Percentiles rank a stretch among this genome's conserved stretches.
Evolutionary conservation across 1,140 invertebrate genomes (phyloP).

Genomic region (Drosophila sechellia): DNA sequence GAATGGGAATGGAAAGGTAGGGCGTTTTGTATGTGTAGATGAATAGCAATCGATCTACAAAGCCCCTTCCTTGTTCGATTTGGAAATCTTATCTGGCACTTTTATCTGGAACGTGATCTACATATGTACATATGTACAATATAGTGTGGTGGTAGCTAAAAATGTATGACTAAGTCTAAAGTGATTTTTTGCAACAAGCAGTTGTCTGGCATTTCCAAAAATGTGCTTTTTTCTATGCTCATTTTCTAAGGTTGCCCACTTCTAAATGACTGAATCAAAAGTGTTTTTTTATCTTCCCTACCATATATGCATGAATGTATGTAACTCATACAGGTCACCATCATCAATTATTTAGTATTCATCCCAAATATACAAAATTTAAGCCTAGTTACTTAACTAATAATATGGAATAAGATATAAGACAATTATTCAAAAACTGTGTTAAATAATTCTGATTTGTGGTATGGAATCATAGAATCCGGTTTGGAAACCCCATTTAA

Average conservation of each 20-base stretch:
- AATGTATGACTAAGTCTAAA: constrained; percentile 16
- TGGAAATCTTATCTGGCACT: constrained; percentile 17
- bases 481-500: neutral
- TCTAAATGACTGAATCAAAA: no score
- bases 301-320: no score
- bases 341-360: no score
- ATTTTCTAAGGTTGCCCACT: neutral
- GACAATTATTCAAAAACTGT: no score
- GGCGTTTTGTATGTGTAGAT: neutral
- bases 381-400: no score
- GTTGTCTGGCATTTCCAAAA: neutral
- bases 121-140: no score
- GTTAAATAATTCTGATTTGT: no score
- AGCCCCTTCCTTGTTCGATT: constrained; percentile 30
- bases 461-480: neutral
- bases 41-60: constrained; percentile 9
- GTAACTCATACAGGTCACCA: no score
- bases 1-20: neutral
- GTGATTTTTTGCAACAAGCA: neutral
- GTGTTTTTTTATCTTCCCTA: no score
- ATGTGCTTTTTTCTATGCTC: neutral
- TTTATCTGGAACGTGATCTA: constrained; percentile 9
- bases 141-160: neutral
- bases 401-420: no score
- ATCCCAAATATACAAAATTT: no score